Evolutionary conservation across 2,113 vertebrate genomes (phyloP), one percentile per base, ranked within the genome.

Genomic region (Reinhardtius hippoglossoides): DNA sequence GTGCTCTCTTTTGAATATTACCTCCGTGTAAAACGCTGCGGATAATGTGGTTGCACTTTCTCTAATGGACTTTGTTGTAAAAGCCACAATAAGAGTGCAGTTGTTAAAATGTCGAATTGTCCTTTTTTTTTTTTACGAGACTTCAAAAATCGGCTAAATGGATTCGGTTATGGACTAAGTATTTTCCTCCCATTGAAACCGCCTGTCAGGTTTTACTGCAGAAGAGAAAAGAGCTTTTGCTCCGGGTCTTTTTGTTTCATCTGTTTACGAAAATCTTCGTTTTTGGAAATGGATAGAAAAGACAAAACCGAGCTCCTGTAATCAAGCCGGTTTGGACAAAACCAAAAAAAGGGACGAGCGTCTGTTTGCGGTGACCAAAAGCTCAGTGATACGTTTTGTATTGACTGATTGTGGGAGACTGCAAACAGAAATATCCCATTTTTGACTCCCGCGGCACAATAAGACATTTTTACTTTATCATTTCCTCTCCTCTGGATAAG

Each of bases 391-490:
- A 44, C 23, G n/a, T 75, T 83, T 0, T 37, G 9, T 76, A 59
- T 76, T 67, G 82, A 83, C 71, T 66, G 55, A 82, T 75, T 2
- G 0, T 35, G 1, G 37, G 56, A 57, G 67, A 52, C 26, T 48
- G 44, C 78, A 42, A 60, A 61, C 74, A 85, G 66, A 81, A 37
- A 69, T 44, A 65, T 79, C 37, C 20, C 40, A 40, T 67, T 85
- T 85, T 67, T 75, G 37, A 48, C 74, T 82, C 83, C 65, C 2
- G 2, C 70, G 71, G 67, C 69, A 74, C 67, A 79, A 60, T 68
- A 80, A 86, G 84, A 74, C 65, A 23, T 82, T 84, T 84, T 78
- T 67, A 77, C 71, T 86, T 56, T 26, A 72, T 78, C 71, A 77
- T 79, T 85, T 81, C 63, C 71, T 82, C 56, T 86, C 57, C 62